Evolutionary conservation across 2,888 invertebrate genomes (phyloP).

Genomic region (Liposcelis brunnea): DNA sequence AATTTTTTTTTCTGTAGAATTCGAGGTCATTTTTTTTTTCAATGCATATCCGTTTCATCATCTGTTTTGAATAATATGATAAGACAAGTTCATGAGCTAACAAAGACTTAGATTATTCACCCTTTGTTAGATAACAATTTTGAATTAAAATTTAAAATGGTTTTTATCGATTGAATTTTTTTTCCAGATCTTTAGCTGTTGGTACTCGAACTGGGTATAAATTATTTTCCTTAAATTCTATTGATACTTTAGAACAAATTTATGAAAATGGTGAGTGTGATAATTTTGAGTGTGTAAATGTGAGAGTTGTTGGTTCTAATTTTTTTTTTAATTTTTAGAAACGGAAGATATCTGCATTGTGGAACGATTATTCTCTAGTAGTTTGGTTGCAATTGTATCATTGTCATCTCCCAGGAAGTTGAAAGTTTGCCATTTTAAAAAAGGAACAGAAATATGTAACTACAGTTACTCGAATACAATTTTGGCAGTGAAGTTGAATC

Average conservation of each 20-base stretch:
- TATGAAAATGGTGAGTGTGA: constrained; percentile 58
- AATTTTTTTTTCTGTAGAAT: no score
- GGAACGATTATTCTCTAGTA: constrained; percentile 92
- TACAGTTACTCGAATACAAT: constrained; percentile 92
- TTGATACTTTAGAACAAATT: constrained; percentile 76
- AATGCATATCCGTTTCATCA: constrained; percentile 1
- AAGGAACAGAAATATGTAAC: constrained; percentile 95
- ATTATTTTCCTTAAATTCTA: constrained; percentile 65
- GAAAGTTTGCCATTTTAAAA: constrained; percentile 94
- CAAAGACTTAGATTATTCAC: no score
- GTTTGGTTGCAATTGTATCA: constrained; percentile 88
- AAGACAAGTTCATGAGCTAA: no score
- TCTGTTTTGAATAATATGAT: constrained; percentile 1
- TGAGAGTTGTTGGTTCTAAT: background rate
- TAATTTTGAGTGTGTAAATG: background rate
- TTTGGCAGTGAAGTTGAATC: constrained; percentile 85
- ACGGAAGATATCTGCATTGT: constrained; percentile 78
- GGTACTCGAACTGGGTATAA: constrained; percentile 83
- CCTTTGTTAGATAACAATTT: no score
- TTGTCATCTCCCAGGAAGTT: constrained; percentile 76
- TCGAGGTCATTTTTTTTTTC: no score
- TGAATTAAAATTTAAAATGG: no score
- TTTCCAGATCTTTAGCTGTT: constrained; percentile 69
- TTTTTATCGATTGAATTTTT: no score
- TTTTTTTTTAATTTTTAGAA: constrained; percentile 24